These are phyloP conservation scores for Bathynomus jamesi DNA, from an alignment of 1,140 invertebrate species.

Conservation along the genomic window DNA sequence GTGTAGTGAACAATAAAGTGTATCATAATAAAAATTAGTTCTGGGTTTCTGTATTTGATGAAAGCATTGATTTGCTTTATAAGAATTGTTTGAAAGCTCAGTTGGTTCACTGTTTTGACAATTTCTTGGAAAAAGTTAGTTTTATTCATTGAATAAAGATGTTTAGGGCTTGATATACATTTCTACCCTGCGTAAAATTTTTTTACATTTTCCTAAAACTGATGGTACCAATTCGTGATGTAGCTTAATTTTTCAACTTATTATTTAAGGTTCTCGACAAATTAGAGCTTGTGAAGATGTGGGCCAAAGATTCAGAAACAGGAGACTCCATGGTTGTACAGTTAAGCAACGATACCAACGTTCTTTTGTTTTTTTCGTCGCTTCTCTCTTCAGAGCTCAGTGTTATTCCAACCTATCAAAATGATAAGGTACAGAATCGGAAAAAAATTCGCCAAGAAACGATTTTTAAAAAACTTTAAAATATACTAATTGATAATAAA, in stretches of 20 bases:
- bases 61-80: no score
- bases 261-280: background rate
- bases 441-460: background rate
- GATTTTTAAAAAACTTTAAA: background rate
- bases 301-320: background rate
- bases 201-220: background rate
- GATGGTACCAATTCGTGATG: background rate
- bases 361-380: background rate
- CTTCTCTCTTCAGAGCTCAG: background rate
- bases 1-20: no score
- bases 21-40: no score
- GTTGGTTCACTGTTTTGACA: no score
- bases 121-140: no score
- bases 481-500: background rate
- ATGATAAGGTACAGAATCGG: background rate
- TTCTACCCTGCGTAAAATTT: no score
- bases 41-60: no score
- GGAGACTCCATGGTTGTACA: background rate
- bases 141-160: no score
- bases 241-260: background rate
- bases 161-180: no score
- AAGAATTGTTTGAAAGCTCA: no score
- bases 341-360: background rate
- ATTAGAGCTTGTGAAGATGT: background rate
- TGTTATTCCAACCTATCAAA: background rate